phyloP scores from a whole-genome alignment of 1,140 invertebrate species.

The Ladona fulva region DNA sequence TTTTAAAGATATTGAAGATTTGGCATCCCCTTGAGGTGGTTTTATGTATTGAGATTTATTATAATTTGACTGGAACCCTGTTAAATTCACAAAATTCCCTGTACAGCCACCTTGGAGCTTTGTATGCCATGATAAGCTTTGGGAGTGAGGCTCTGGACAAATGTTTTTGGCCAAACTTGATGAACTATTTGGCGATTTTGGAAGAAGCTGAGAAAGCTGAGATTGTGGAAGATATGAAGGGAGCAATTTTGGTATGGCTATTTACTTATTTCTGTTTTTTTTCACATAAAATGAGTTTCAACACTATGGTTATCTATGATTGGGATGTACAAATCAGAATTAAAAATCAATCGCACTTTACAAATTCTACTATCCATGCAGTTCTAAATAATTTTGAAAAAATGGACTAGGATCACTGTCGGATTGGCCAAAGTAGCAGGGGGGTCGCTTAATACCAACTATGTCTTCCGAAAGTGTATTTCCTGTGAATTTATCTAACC shows the following conservation, averaged over 20 bases:
- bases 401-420: too few relatives aligned
- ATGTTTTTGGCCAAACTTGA: not conserved
- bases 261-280: not conserved
- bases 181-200: not conserved
- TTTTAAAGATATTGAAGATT: not conserved
- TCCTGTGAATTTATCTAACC: too few relatives aligned
- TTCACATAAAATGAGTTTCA: too few relatives aligned
- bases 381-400: too few relatives aligned
- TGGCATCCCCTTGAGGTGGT: slow-evolving; percentile 1
- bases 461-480: too few relatives aligned
- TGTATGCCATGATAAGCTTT: not conserved
- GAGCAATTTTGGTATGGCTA: not conserved
- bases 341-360: too few relatives aligned
- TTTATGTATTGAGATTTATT: not conserved
- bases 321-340: too few relatives aligned
- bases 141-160: not conserved
- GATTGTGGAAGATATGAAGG: not conserved
- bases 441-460: too few relatives aligned
- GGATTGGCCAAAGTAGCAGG: too few relatives aligned
- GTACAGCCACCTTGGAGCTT: not conserved
- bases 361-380: too few relatives aligned
- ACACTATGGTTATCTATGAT: too few relatives aligned
- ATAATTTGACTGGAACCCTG: not conserved
- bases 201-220: not conserved
- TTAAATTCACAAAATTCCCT: not conserved